Base-by-base conservation (phyloP, 2,888 invertebrate genomes). In the Dryobota labecula region DNA sequence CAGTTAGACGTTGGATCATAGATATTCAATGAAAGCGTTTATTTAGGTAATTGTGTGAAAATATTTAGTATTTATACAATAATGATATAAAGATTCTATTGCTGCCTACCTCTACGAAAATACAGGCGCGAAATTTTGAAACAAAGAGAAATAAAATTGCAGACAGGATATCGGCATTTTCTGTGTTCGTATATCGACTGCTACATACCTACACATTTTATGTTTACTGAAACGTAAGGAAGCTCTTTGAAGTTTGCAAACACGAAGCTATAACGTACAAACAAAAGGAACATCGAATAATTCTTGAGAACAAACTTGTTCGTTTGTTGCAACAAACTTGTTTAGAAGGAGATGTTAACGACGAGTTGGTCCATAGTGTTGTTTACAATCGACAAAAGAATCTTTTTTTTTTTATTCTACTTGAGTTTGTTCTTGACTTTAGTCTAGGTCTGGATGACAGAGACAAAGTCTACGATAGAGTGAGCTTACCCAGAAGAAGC, bases 241-340 rank as follows among this genome's bases (percentile, higher is more conserved):
- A 61, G 38, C 54, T 63, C 53, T 74, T 77, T 68, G 64, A 73
- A 76, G 51, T 65, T 74, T 63, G 27, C 24, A 56, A 67, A 64
- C 33, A 61, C 27, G 53, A 36, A 51, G 51, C 47, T 70, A 36
- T 63, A 45, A 53, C 13, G 38, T 30, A 38, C 36, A 71, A 53
- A 76, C 30, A 76, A 78, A 71, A 30, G 30, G 30, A 60, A 63
- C 60, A 30, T 41, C 38, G 49, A 62, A 76, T 27, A 58, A 66
- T 66, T 67, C n/a, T 38, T 57, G 43, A 49, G 41, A 61, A 56
- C 43, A 65, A 76, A 76, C 67, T 70, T 71, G n/a, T 33, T 47
- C 51, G 38, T 61, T 49, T 33, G 33, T 38, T 53, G 38, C 58
- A 64, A 70, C 45, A 64, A 51, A 60, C 41, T 54, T 43, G 30